Percentiles rank a stretch among this genome's conserved stretches.
These are phyloP conservation scores for Elephas maximus DNA, from an alignment of 2,113 vertebrate species.

Conservation along the genomic window DNA sequence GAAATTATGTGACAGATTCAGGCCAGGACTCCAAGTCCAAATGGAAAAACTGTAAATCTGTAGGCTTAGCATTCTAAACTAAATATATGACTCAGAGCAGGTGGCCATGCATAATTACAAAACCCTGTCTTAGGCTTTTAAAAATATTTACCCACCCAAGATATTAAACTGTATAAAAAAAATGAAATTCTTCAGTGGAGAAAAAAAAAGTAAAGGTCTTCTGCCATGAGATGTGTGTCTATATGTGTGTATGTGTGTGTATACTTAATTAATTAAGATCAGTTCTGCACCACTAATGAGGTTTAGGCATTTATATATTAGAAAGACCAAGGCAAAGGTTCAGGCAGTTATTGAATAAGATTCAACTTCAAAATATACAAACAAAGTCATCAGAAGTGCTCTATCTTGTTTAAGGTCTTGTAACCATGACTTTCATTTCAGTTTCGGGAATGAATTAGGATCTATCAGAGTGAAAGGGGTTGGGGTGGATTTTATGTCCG, in stretches of 20 bases:
- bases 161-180: background rate
- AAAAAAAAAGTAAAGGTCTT: background rate
- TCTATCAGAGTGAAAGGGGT: background rate
- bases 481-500: background rate
- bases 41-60: background rate
- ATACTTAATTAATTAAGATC: background rate
- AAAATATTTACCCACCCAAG: conserved; percentile 7
- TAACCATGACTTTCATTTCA: background rate
- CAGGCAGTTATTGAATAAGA: background rate
- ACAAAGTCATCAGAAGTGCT: background rate
- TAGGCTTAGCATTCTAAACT: background rate
- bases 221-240: background rate
- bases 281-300: background rate
- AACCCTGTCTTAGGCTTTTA: background rate
- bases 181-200: conserved; percentile 41
- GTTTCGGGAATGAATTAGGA: background rate
- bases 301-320: background rate
- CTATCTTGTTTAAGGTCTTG: background rate
- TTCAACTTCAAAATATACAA: background rate
- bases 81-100: conserved; percentile 63
- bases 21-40: conserved; percentile 52
- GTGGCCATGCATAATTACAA: conserved; percentile 62
- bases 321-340: background rate
- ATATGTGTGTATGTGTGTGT: background rate
- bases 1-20: conserved; percentile 71